A percentile compares a stretch with the other conserved stretches of the same genome.
Conservation (phyloP, 2,797 vertebrate species). For the Thunnus albacares region DNA sequence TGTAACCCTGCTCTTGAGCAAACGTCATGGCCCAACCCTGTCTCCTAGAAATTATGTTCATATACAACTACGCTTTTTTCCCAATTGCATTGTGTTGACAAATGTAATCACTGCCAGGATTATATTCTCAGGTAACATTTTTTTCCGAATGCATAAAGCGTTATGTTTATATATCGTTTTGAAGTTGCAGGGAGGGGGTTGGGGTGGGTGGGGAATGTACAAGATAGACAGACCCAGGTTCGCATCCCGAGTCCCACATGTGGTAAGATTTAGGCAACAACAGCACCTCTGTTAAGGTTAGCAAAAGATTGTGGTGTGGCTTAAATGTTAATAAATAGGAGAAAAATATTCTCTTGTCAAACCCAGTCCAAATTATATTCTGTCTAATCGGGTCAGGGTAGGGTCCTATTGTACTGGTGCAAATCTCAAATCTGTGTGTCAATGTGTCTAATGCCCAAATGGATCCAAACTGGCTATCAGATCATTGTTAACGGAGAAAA, state of each 20-base stretch:
- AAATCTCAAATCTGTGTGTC: not conserved
- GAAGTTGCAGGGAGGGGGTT: not conserved
- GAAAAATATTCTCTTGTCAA: no score
- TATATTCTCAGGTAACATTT: not conserved
- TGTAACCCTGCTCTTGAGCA: constrained; percentile 53
- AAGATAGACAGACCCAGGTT: not conserved
- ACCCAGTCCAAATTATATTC: constrained; percentile 7
- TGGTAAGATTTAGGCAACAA: no score
- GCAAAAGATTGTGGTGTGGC: no score
- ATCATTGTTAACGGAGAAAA: not conserved
- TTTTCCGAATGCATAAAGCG: not conserved
- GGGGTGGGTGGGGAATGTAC: not conserved
- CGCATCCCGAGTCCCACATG: not conserved
- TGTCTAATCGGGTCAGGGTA: not conserved
- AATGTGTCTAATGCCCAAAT: not conserved
- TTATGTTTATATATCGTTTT: not conserved
- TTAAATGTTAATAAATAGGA: no score
- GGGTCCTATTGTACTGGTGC: not conserved
- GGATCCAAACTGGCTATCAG: constrained; percentile 2
- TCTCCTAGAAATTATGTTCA: not conserved
- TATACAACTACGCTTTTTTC: no score
- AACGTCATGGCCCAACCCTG: constrained; percentile 2
- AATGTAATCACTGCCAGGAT: not conserved
- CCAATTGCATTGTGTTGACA: not conserved
- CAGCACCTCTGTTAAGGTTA: no score